Percentiles rank a stretch among this genome's conserved stretches.
phyloP scores from a whole-genome alignment of 53 echinoderm and acorn worm genomes.

The Arbacia lixula region DNA sequence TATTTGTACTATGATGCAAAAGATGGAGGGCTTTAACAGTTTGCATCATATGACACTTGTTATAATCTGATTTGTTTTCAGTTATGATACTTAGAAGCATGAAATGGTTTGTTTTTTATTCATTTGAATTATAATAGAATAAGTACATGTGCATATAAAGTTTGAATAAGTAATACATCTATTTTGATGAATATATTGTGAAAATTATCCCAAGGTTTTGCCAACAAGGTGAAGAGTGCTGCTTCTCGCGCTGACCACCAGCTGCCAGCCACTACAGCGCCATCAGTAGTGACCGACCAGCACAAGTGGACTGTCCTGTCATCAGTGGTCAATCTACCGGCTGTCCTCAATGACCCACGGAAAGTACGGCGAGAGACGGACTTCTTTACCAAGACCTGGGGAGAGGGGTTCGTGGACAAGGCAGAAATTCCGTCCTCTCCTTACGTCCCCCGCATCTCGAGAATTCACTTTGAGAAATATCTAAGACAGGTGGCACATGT shows the following conservation, averaged over 20 bases:
- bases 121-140: too few relatives aligned
- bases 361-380: constrained; percentile 89
- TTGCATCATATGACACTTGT: too few relatives aligned
- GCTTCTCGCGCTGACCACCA: background rate
- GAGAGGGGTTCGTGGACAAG: constrained; percentile 91
- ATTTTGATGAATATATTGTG: too few relatives aligned
- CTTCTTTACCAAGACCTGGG: constrained; percentile 99
- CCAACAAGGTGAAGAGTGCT: constrained; percentile 2
- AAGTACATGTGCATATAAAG: too few relatives aligned
- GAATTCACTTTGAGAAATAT: constrained; percentile 90
- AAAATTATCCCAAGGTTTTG: constrained; percentile 24
- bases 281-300: constrained; percentile 64
- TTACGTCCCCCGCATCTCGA: constrained; percentile 84
- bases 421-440: constrained; percentile 81
- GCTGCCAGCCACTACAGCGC: constrained; percentile 29
- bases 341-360: constrained; percentile 94
- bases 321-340: constrained; percentile 90
- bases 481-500: constrained; percentile 80
- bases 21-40: too few relatives aligned
- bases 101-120: too few relatives aligned
- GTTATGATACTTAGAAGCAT: too few relatives aligned
- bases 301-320: constrained; percentile 93
- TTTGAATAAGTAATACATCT: too few relatives aligned
- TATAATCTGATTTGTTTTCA: too few relatives aligned
- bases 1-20: too few relatives aligned